A percentile compares a stretch with the other conserved stretches of the same genome.
phyloP scores from a whole-genome alignment of 2,888 invertebrate genomes.

The Gymnosoma rotundatum region DNA sequence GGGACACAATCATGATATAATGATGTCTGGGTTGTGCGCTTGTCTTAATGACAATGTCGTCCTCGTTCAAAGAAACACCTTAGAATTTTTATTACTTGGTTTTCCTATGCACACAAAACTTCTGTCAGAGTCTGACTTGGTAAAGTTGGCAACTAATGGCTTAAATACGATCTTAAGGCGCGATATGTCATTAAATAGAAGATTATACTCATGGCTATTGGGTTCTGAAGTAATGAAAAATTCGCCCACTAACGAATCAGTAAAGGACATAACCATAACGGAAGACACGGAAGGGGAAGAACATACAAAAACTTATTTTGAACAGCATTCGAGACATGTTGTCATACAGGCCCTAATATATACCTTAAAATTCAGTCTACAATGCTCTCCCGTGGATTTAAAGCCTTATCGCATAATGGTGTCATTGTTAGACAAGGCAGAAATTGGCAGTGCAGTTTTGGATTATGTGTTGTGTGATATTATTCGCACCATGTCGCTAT shows the following conservation, averaged over 20 bases:
- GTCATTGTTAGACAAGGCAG: conserved; percentile 92
- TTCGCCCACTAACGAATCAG: conserved; percentile 78
- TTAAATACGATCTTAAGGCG: conserved; percentile 89
- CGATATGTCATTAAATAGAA: conserved; percentile 94
- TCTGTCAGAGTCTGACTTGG: conserved; percentile 87
- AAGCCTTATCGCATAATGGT: conserved; percentile 90
- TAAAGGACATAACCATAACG: conserved; percentile 60
- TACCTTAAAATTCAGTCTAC: conserved; percentile 84
- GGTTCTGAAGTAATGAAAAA: conserved; percentile 86
- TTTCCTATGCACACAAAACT: conserved; percentile 93
- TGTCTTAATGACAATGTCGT: conserved; percentile 91
- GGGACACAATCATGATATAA: conserved; percentile 91
- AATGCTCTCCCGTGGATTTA: conserved; percentile 85
- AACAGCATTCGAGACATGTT: conserved; percentile 86
- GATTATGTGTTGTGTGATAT: conserved; percentile 91
- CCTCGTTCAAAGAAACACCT: conserved; percentile 91
- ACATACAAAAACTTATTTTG: conserved; percentile 84
- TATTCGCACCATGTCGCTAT: conserved; percentile 85
- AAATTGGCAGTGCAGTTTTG: conserved; percentile 90
- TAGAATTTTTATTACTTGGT: conserved; percentile 91
- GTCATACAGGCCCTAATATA: conserved; percentile 86
- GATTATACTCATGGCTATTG: conserved; percentile 92
- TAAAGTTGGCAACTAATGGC: conserved; percentile 88
- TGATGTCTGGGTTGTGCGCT: conserved; percentile 90
- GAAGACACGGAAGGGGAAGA: conserved; percentile 57